Conservation (phyloP, 2,888 invertebrate genomes). For the Melipona beecheii region DNA sequence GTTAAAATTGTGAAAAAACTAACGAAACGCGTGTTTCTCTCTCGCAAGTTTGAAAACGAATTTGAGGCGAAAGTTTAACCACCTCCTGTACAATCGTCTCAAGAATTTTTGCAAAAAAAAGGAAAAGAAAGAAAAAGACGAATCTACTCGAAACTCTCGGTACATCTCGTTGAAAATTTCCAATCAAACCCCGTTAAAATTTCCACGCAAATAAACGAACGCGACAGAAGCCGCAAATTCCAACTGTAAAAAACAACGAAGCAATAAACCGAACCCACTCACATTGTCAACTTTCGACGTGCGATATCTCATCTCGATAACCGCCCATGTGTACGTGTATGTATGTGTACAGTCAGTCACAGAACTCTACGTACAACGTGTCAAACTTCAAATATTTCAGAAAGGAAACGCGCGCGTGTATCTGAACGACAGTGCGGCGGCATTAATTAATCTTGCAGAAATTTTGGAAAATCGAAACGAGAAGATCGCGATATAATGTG, state of each 20-base stretch:
- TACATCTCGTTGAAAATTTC: background rate
- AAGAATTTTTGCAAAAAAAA: background rate
- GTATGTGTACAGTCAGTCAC: background rate
- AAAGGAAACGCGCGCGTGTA: too few species aligned
- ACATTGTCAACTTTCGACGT: background rate
- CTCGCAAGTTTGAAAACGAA: too few species aligned
- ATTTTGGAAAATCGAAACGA: too few species aligned
- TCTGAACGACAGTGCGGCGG: too few species aligned
- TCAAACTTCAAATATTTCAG: too few species aligned
- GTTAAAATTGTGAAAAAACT: too few species aligned
- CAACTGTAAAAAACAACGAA: background rate
- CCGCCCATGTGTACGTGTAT: background rate
- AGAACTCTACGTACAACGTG: too few species aligned
- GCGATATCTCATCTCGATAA: conserved; percentile 9
- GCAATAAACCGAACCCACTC: background rate
- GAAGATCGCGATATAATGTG: too few species aligned
- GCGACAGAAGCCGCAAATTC: background rate
- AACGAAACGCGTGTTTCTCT: too few species aligned
- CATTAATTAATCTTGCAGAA: too few species aligned
- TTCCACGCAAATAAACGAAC: background rate
- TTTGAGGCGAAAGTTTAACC: background rate
- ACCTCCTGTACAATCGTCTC: background rate
- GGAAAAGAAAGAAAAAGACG: background rate
- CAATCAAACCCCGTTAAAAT: background rate
- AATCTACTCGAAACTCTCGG: background rate